phyloP scores from a whole-genome alignment of 1,140 invertebrate genomes.

The Drosophila tristis region DNA sequence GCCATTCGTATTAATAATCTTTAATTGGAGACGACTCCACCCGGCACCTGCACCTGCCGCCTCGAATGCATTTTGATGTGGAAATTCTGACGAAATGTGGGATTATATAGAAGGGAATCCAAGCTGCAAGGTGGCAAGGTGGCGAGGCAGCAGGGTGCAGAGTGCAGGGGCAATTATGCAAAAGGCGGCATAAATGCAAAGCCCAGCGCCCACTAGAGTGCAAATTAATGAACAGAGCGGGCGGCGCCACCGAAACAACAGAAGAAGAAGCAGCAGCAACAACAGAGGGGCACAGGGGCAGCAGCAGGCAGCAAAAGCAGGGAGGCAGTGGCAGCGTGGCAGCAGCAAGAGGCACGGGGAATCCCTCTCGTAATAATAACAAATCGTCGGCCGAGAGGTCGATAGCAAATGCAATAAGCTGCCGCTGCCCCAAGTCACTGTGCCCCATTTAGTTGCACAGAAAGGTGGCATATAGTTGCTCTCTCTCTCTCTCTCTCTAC shows the following conservation, averaged over 20 bases:
- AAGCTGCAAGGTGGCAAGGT: too few relatives aligned
- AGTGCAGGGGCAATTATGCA: slow-evolving; percentile 55
- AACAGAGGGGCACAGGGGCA: slow-evolving; percentile 3
- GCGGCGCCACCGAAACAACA: slow-evolving; percentile 59
- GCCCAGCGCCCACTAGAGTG: slow-evolving; percentile 37
- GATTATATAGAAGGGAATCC: not conserved
- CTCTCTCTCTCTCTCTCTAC: too few relatives aligned
- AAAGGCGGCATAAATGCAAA: slow-evolving; percentile 26
- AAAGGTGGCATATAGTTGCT: too few relatives aligned
- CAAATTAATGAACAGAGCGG: slow-evolving; percentile 65
- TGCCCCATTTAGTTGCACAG: too few relatives aligned
- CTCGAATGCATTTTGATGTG: slow-evolving; percentile 47
- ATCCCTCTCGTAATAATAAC: slow-evolving; percentile 61
- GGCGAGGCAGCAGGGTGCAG: too few relatives aligned
- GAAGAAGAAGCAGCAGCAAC: not conserved
- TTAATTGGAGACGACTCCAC: slow-evolving; percentile 58
- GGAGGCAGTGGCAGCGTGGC: slow-evolving; percentile 18
- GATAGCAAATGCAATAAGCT: slow-evolving; percentile 73
- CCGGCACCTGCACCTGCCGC: slow-evolving; percentile 18
- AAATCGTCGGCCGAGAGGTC: slow-evolving; percentile 70
- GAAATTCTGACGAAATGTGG: slow-evolving; percentile 59
- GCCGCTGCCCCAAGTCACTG: not conserved
- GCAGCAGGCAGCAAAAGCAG: slow-evolving; percentile 38
- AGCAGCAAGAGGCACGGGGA: slow-evolving; percentile 36
- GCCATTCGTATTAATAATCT: slow-evolving; percentile 49